Conservation (phyloP, 1,140 invertebrate species). For the Megalonaias nervosa region DNA sequence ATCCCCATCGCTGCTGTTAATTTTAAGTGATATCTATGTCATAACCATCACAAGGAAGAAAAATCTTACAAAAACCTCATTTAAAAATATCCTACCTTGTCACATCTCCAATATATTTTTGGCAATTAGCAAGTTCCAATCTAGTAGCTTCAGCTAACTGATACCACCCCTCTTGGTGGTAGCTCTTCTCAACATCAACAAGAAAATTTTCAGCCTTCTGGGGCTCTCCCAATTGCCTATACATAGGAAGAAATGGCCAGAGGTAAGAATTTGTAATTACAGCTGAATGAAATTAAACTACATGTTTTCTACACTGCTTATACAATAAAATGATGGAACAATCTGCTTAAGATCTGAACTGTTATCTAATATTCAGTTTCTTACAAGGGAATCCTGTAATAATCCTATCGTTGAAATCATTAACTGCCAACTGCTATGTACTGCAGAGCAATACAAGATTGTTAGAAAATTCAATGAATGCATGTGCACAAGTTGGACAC, state of each 20-base stretch:
- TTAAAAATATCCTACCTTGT: not conserved
- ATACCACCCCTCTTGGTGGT: slow-evolving; percentile 89
- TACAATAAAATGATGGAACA: not conserved
- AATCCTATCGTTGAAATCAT: no score
- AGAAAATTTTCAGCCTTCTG: slow-evolving; percentile 92
- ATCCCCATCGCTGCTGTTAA: no score
- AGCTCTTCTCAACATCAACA: slow-evolving; percentile 87
- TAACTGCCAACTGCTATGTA: no score
- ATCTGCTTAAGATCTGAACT: not conserved
- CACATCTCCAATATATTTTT: slow-evolving; percentile 78
- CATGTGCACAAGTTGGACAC: not conserved
- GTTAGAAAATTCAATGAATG: not conserved
- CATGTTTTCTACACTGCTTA: not conserved
- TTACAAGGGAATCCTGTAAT: not conserved
- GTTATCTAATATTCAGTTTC: no score
- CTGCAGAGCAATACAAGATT: not conserved
- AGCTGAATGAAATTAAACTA: no score
- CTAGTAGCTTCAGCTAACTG: slow-evolving; percentile 85
- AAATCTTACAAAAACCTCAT: not conserved
- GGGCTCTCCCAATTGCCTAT: slow-evolving; percentile 83
- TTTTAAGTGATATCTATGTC: no score
- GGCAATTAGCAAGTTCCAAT: slow-evolving; percentile 88
- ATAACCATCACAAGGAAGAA: no score
- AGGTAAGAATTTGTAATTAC: slow-evolving; percentile 5
- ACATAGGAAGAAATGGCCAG: slow-evolving; percentile 8